Percentiles rank a stretch among this genome's conserved stretches.
These are phyloP conservation scores for Molossus molossus DNA, from an alignment of 2,797 vertebrate species.

Conservation along the genomic window DNA sequence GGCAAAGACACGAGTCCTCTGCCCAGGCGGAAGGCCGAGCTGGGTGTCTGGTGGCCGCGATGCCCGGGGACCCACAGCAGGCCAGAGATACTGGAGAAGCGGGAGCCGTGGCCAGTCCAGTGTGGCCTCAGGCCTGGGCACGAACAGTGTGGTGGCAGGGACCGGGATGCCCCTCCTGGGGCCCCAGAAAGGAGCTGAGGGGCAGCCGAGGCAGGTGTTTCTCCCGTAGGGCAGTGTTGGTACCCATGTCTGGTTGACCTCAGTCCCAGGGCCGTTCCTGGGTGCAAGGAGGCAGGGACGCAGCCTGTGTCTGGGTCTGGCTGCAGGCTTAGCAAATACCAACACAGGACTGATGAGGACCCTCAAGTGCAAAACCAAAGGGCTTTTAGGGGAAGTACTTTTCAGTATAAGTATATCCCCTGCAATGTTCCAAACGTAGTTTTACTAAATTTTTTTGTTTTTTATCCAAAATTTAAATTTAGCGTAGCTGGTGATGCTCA, in stretches of 20 bases:
- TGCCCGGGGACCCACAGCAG: not conserved
- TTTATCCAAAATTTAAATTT: not conserved
- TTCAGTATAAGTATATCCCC: too few relatives aligned
- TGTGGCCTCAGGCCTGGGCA: not conserved
- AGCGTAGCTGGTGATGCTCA: too few relatives aligned
- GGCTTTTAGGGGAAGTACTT: accelerated
- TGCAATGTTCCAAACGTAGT: not conserved
- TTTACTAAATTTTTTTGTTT: not conserved
- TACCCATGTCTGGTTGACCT: accelerated
- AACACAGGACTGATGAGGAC: accelerated
- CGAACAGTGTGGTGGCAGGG: too few relatives aligned
- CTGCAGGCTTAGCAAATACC: not conserved
- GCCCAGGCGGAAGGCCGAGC: not conserved
- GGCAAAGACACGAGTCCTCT: not conserved
- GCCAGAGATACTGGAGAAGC: too few relatives aligned
- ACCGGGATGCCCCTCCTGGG: not conserved
- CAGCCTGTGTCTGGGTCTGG: not conserved
- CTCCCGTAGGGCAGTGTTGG: not conserved
- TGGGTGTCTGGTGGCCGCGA: not conserved
- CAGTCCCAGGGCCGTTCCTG: not conserved
- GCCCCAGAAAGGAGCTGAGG: not conserved
- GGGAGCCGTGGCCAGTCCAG: accelerated
- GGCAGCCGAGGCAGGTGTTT: not conserved
- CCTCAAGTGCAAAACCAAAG: not conserved
- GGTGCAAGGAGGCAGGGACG: not conserved